A percentile compares a stretch with the other conserved stretches of the same genome.
Evolutionary conservation across 2,797 vertebrate species (phyloP).

Genomic region (Lateolabrax maculatus): DNA sequence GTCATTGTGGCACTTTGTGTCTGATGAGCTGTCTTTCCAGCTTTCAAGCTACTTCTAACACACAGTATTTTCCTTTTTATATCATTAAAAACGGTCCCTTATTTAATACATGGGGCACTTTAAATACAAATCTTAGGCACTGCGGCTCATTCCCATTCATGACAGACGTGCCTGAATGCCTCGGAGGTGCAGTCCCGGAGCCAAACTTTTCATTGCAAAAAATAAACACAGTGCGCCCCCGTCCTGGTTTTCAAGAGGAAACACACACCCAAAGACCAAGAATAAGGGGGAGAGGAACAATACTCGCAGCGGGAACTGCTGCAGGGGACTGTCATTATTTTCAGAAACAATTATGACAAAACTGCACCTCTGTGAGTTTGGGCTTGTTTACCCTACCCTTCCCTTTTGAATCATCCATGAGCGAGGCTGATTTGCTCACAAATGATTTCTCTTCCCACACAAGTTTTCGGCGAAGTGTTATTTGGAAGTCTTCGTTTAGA

Average conservation of each 20-base stretch:
- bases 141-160: slow-evolving; percentile 39
- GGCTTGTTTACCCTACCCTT: neutral
- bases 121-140: slow-evolving; percentile 17
- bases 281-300: slow-evolving; percentile 46
- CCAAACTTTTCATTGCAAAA: slow-evolving; percentile 59
- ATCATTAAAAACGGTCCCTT: slow-evolving; percentile 30
- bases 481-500: slow-evolving; percentile 31
- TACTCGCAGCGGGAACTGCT: slow-evolving; percentile 54
- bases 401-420: slow-evolving; percentile 47
- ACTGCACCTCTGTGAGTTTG: slow-evolving; percentile 26
- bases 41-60: slow-evolving; percentile 7
- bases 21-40: slow-evolving; percentile 18
- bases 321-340: slow-evolving; percentile 52
- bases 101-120: slow-evolving; percentile 25
- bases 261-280: slow-evolving; percentile 39
- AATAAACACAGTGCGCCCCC: slow-evolving; percentile 54
- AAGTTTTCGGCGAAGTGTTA: slow-evolving; percentile 29
- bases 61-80: neutral
- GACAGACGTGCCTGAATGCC: slow-evolving; percentile 39
- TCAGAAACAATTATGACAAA: slow-evolving; percentile 59
- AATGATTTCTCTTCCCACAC: slow-evolving; percentile 37
- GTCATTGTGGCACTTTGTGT: slow-evolving; percentile 5
- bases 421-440: slow-evolving; percentile 21
- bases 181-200: slow-evolving; percentile 44
- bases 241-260: slow-evolving; percentile 42